Evolutionary conservation across 2,888 invertebrate genomes (phyloP).

Genomic region (Acanthacorydalis orientalis): DNA sequence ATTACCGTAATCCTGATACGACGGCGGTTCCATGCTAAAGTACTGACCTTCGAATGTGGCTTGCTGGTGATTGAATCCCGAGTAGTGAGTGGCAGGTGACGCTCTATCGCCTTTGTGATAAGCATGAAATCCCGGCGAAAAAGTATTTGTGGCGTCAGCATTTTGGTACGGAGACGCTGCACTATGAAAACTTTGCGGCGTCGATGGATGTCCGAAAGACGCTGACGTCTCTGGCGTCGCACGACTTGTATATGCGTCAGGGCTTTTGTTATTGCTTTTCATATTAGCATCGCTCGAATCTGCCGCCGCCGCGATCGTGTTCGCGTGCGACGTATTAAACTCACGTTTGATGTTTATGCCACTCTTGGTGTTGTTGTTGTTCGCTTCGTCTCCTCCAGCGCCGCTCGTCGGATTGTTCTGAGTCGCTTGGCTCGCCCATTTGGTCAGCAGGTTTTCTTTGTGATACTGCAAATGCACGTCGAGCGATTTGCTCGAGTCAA

Average conservation of each 20-base stretch:
- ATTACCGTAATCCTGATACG: conserved; percentile 16
- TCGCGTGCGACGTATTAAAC: conserved; percentile 26
- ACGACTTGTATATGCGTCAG: conserved; percentile 31
- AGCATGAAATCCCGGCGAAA: conserved; percentile 30
- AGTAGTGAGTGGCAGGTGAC: conserved; percentile 5
- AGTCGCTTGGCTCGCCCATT: conserved; percentile 45
- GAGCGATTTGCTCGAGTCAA: conserved; percentile 59
- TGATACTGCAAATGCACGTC: conserved; percentile 68
- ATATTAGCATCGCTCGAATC: conserved; percentile 52
- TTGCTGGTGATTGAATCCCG: conserved; percentile 8
- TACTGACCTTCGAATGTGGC: conserved; percentile 7
- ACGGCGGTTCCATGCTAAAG: conserved; percentile 14
- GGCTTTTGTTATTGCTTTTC: conserved; percentile 38
- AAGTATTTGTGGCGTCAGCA: conserved; percentile 33
- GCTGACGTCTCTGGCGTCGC: conserved; percentile 38
- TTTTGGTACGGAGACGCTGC: conserved; percentile 49
- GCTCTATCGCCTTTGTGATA: conserved; percentile 17
- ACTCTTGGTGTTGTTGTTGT: conserved; percentile 41
- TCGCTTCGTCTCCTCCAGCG: conserved; percentile 35
- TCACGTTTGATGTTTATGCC: conserved; percentile 33
- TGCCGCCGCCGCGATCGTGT: conserved; percentile 49
- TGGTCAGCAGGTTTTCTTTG: conserved; percentile 56
- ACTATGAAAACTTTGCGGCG: conserved; percentile 47
- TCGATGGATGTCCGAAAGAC: conserved; percentile 43
- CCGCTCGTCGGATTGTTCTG: conserved; percentile 24